Conservation (phyloP, 2,113 vertebrate genomes). For the Seriola quinqueradiata region DNA sequence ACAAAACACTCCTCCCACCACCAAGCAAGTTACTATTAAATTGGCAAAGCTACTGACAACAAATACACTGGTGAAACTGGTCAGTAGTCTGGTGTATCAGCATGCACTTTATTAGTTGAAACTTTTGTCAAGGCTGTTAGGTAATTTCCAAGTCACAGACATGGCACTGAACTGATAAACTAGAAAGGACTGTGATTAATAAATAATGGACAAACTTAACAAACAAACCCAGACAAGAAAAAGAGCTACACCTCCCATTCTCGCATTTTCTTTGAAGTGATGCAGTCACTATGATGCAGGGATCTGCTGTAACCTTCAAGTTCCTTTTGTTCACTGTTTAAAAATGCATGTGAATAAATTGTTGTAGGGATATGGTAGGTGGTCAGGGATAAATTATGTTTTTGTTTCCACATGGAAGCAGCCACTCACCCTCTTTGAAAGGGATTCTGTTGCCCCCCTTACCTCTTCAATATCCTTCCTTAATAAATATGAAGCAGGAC, state of each 20-base stretch:
- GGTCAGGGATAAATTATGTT: background rate
- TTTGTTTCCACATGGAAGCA: background rate
- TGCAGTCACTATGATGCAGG: background rate
- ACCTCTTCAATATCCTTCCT: slow-evolving; percentile 17
- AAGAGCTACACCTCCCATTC: no score
- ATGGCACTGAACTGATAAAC: background rate
- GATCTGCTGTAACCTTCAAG: background rate
- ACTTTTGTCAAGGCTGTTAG: background rate
- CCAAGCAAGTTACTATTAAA: slow-evolving; percentile 1
- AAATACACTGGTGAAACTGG: background rate
- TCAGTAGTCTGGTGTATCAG: background rate
- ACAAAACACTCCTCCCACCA: background rate
- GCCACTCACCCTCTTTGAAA: background rate
- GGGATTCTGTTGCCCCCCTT: background rate
- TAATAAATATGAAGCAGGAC: slow-evolving; percentile 36
- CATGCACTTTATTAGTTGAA: background rate
- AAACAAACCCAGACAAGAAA: background rate
- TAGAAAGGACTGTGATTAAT: background rate
- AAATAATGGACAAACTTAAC: background rate
- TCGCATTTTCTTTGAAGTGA: background rate
- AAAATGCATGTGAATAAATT: background rate
- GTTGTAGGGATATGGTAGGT: background rate
- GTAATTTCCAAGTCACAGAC: background rate
- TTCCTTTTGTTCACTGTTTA: background rate
- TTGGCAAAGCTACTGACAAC: background rate